Base-by-base conservation (phyloP, 2,888 invertebrate species). In the Dolichomitus sp. region DNA sequence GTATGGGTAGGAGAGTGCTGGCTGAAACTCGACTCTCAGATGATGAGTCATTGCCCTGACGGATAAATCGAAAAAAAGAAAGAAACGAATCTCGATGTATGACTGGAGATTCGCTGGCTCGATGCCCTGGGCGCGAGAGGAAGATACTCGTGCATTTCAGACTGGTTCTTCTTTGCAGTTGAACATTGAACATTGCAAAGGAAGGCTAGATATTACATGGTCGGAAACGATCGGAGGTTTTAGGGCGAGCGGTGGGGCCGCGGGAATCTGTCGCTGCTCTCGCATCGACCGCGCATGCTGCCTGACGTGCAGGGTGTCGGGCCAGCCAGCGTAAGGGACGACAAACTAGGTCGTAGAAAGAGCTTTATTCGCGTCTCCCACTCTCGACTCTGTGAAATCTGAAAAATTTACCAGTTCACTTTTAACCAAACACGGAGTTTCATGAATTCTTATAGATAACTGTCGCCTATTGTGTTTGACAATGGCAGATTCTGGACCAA, bases 241-340 rank as follows among this genome's bases (percentile, higher is more conserved):
- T 40, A 45, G 70, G 50, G 66, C 68, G 68, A 57, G 48, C 14
- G 59, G 63, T 57, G 83, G 75, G 72, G 75, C 57, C 65, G 75
- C 65, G 65, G 45, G 72, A 79, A 83, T 76, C 57, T 76, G 81
- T 81, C 81, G 76, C 72, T 61, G 70, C 52, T 37, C 23, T 80
- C 63, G 72, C 72, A 83, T 83, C 83, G 83, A 83, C 83, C 83
- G 83, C 83, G 80, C 80, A 80, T 82, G 83, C 80, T 80, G 80
- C 66, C 68, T 75, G 83, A 76, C 83, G 80, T 73, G 65, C 68
- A 48, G 73, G 50, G 68, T 33, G 68, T 65, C 57, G 74, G 70
- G 63, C 72, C 37, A 42, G 65, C 74, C 48, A 42, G 80, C 73
- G 72, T 72, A 73, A 83, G 72, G 54, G 61, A 76, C 76, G 76